These are phyloP conservation scores for Tanaodytes sp. DNA, from an alignment of 2,888 invertebrate genomes.

Conservation along the genomic window DNA sequence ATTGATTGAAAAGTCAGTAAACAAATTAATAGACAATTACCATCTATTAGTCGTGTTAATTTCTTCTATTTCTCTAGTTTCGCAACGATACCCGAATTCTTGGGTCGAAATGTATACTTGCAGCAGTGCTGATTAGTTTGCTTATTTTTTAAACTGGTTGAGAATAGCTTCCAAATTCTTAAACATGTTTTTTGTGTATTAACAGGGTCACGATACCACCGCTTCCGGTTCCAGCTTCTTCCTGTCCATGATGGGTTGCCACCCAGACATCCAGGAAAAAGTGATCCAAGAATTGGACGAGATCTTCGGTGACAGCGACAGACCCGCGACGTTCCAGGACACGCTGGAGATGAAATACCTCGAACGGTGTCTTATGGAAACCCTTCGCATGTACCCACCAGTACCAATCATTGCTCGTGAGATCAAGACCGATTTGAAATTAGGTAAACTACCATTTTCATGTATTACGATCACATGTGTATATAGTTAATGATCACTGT, in stretches of 20 bases:
- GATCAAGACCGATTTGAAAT: conserved; percentile 80
- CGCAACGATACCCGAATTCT: too few species aligned
- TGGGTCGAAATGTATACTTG: too few species aligned
- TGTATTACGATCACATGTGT: too few species aligned
- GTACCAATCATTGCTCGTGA: conserved; percentile 85
- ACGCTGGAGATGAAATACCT: conserved; percentile 87
- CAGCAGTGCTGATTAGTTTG: too few species aligned
- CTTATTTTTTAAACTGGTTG: too few species aligned
- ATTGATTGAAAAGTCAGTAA: too few species aligned
- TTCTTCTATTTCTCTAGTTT: too few species aligned
- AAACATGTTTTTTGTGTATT: too few species aligned
- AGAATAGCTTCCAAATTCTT: too few species aligned
- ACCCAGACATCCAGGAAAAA: conserved; percentile 84
- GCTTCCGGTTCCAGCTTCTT: conserved; percentile 91
- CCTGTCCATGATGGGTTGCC: conserved; percentile 85
- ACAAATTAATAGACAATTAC: too few species aligned
- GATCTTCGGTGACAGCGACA: conserved; percentile 85
- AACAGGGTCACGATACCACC: conserved; percentile 87
- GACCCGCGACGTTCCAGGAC: conserved; percentile 84
- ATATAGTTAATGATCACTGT: too few species aligned
- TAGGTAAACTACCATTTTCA: conserved; percentile 77
- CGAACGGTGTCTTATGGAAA: conserved; percentile 85
- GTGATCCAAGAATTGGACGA: conserved; percentile 83
- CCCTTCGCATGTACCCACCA: conserved; percentile 85
- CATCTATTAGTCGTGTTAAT: too few species aligned